Conservation (phyloP, 2,797 vertebrate genomes). For the Cetoscarus ocellatus region DNA sequence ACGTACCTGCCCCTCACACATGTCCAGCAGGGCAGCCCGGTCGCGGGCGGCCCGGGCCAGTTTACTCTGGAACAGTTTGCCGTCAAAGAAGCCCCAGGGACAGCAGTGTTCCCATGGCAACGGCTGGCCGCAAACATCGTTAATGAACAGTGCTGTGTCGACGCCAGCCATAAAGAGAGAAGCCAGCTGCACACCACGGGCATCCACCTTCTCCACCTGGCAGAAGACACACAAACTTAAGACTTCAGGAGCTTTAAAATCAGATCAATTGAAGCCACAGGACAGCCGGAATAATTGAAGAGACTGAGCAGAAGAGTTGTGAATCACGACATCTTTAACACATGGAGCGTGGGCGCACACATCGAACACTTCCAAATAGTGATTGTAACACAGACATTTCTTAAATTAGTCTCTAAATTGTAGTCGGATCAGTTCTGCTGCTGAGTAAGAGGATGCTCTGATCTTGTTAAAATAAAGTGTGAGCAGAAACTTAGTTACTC, state of each 20-base stretch:
- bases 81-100: slow-evolving; percentile 95
- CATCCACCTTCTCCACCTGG: slow-evolving; percentile 94
- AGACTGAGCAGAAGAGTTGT: not conserved
- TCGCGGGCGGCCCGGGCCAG: slow-evolving; percentile 89
- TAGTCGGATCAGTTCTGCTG: not conserved
- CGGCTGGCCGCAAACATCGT: slow-evolving; percentile 94
- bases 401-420: not conserved
- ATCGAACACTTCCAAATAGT: not conserved
- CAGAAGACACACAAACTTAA: not conserved
- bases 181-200: slow-evolving; percentile 92
- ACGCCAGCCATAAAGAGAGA: slow-evolving; percentile 94
- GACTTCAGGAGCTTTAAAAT: not conserved
- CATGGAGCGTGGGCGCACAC: slow-evolving; percentile 4
- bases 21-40: slow-evolving; percentile 88
- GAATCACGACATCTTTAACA: slow-evolving; percentile 12
- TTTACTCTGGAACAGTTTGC: slow-evolving; percentile 95
- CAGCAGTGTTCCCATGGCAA: slow-evolving; percentile 96
- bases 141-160: slow-evolving; percentile 93
- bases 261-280: not conserved
- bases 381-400: not conserved
- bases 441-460: not conserved
- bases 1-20: slow-evolving; percentile 93
- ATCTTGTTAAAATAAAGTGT: not conserved
- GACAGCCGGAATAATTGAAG: not conserved
- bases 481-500: not conserved